These are phyloP conservation scores for Apocrypta bakeri DNA, from an alignment of 1,140 invertebrate genomes.

Conservation along the genomic window DNA sequence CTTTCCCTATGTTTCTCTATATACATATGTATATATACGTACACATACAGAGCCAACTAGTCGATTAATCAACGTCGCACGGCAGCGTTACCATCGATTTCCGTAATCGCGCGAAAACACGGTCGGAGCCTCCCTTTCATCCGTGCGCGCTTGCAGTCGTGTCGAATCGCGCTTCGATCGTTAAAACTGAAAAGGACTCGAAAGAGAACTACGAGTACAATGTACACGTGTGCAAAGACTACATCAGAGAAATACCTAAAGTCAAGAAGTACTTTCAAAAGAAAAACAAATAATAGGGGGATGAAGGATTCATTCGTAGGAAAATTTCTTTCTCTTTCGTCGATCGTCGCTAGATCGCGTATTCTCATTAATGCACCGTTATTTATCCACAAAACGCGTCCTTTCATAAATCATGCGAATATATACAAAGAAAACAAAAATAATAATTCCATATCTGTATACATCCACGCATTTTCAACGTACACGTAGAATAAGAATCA, in stretches of 20 bases:
- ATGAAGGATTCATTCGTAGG: too few species aligned
- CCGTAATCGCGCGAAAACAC: slow-evolving; percentile 24
- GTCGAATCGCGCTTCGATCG: not conserved
- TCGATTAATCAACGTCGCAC: slow-evolving; percentile 41
- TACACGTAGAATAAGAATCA: too few species aligned
- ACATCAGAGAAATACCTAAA: too few species aligned
- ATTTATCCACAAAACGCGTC: not conserved
- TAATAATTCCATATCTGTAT: too few species aligned
- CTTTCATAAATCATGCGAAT: not conserved
- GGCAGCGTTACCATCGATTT: slow-evolving; percentile 24
- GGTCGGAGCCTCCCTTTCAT: not conserved
- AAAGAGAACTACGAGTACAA: too few species aligned
- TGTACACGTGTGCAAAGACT: too few species aligned
- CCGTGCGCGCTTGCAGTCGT: not conserved
- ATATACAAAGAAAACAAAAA: not conserved
- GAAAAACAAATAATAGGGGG: too few species aligned
- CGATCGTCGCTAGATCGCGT: too few species aligned
- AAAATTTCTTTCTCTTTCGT: too few species aligned
- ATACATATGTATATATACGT: not conserved
- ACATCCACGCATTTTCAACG: too few species aligned
- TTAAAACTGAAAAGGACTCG: not conserved
- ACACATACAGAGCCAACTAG: not conserved
- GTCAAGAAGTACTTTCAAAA: too few species aligned
- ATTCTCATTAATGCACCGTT: too few species aligned
- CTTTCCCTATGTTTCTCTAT: not conserved